These are phyloP conservation scores for Antigone vipio DNA, from an alignment of 2,113 vertebrate species.

Conservation along the genomic window DNA sequence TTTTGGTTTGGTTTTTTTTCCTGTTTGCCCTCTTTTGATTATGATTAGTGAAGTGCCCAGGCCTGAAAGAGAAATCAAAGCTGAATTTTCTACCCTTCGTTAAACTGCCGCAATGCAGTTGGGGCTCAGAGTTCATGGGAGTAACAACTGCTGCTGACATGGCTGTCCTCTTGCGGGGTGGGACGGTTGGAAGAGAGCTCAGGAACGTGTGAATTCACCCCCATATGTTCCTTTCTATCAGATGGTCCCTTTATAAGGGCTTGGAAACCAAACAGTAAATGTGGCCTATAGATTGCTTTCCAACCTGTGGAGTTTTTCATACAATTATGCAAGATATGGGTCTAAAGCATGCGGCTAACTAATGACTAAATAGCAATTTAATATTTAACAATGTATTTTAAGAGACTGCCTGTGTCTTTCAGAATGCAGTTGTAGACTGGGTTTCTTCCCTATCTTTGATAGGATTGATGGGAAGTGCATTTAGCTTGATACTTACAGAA, in stretches of 20 bases:
- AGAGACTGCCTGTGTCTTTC: background rate
- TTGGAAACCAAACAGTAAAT: background rate
- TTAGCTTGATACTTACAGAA: background rate
- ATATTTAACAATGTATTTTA: background rate
- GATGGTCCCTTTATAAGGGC: background rate
- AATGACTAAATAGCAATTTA: background rate
- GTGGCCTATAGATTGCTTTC: background rate
- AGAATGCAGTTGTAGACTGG: background rate
- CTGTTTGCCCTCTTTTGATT: background rate
- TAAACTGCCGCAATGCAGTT: constrained; percentile 37
- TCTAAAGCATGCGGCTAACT: background rate
- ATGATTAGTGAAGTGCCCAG: background rate
- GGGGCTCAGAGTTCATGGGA: background rate
- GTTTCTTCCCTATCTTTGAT: background rate
- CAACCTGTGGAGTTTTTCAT: background rate
- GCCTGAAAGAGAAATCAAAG: background rate
- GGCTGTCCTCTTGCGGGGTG: background rate
- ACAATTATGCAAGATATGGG: background rate
- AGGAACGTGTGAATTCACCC: constrained; percentile 1
- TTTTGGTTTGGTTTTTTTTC: background rate
- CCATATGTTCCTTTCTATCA: constrained; percentile 28
- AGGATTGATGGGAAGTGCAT: background rate
- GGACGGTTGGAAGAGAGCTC: background rate
- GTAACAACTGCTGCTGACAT: background rate
- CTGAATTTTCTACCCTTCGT: background rate